Percentiles rank a stretch among this genome's conserved stretches.
Evolutionary conservation across 1,140 invertebrate genomes (phyloP).

Genomic region (Diorhabda elongata): DNA sequence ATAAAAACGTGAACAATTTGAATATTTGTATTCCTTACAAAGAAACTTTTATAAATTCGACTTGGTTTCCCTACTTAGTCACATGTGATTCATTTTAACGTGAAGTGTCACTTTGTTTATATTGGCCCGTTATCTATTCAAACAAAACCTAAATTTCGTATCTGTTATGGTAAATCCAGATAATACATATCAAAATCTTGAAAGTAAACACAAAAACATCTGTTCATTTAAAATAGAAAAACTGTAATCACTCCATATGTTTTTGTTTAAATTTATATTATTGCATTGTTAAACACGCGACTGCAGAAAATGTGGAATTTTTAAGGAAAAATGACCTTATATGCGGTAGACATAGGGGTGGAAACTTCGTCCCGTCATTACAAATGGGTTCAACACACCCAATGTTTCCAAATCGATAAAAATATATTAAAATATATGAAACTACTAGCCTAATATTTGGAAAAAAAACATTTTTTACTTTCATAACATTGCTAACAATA

Average conservation of each 20-base stretch:
- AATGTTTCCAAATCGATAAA: constrained; percentile 35
- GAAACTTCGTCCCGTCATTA: constrained; percentile 28
- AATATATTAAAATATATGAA: constrained; percentile 28
- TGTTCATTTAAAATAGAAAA: constrained; percentile 13
- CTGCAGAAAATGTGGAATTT: constrained; percentile 21
- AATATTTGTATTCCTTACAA: no score
- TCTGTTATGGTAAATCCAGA: neutral
- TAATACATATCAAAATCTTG: neutral
- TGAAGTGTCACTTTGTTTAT: no score
- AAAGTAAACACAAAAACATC: constrained; percentile 23
- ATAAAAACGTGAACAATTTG: no score
- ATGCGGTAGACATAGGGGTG: constrained; percentile 20
- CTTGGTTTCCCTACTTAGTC: no score
- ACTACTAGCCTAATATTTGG: neutral
- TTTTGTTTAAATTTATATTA: neutral
- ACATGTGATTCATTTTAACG: no score
- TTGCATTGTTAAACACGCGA: constrained; percentile 15
- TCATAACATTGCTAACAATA: constrained; percentile 18
- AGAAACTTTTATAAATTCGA: no score
- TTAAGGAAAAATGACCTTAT: constrained; percentile 22
- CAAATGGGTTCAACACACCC: constrained; percentile 38
- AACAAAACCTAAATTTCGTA: neutral
- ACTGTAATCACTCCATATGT: constrained; percentile 10
- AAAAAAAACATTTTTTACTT: constrained; percentile 21
- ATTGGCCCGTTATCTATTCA: neutral